Evolutionary conservation across 2,888 invertebrate species (phyloP), one percentile per base, ranked within the genome.

Genomic region (Margaritifera margaritifera): DNA sequence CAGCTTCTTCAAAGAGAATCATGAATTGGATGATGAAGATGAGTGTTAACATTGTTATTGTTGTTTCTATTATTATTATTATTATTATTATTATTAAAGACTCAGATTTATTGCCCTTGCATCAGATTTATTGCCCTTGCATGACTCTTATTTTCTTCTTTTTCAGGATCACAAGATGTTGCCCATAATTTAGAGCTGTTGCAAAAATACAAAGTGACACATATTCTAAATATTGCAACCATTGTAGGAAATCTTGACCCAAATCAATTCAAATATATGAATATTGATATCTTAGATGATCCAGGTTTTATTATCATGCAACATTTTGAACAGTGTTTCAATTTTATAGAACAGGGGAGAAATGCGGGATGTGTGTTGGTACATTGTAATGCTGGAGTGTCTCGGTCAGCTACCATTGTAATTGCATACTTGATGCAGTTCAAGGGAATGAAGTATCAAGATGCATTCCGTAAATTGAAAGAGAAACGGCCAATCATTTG

Each of bases 361-460:
- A 51, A 68, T 2, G 87, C 87, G 31, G 91, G 92, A 42, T 92
- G 92, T 85, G 91, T 96, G 64, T 91, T 96, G 75, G 93, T 97
- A 3, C 97, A 97, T 90, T 97, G 97, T 86, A 97, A 97, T 89
- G 97, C 97, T 42, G 97, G 97, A 0, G 94, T 97, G 0, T 97
- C 97, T 0, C 92, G 97, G 18, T 94, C 96, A 4, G 92, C 96
- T 0, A 92, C 94, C 71, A 91, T 97, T 27, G 93, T 94, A 0
- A 94, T 97, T 65, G 95, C 93, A 11, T 97, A 94, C 90, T 90
- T 97, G 65, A 96, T 97, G 91, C 83, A 84, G 56, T 79, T 68
- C 1, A 74, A 87, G 25, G 69, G 77, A 8, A 91, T 93, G 90
- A 80, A 84, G 31, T 96, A 92, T 88, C 89, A 92, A 6, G 91